Conservation (phyloP, 2,888 invertebrate species). For the Thalpophila matura region DNA sequence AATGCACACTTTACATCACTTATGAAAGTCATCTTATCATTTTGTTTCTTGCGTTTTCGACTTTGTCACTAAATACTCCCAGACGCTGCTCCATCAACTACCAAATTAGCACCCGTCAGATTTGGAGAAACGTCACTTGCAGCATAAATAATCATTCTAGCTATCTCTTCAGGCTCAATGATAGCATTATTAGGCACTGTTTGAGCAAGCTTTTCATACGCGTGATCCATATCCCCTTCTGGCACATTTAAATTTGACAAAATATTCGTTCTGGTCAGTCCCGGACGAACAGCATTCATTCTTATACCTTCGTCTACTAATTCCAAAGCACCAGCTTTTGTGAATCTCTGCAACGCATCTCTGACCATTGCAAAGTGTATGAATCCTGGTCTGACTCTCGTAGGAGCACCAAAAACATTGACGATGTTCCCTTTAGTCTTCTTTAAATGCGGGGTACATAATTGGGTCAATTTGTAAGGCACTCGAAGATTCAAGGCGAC, state of each 20-base stretch:
- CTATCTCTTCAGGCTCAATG: slow-evolving; percentile 79
- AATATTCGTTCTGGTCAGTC: slow-evolving; percentile 77
- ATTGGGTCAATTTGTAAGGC: slow-evolving; percentile 76
- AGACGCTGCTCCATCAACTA: slow-evolving; percentile 74
- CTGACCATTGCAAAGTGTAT: slow-evolving; percentile 73
- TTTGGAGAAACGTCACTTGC: slow-evolving; percentile 76
- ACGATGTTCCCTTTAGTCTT: slow-evolving; percentile 77
- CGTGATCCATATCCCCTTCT: slow-evolving; percentile 69
- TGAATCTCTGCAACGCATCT: slow-evolving; percentile 77
- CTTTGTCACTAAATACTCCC: slow-evolving; percentile 52
- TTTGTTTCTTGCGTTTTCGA: slow-evolving; percentile 4
- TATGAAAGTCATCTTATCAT: not conserved
- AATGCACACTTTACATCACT: slow-evolving; percentile 4
- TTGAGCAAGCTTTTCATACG: slow-evolving; percentile 70
- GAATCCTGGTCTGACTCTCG: slow-evolving; percentile 75
- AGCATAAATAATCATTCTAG: slow-evolving; percentile 75
- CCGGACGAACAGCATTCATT: slow-evolving; percentile 81
- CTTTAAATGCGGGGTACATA: slow-evolving; percentile 74
- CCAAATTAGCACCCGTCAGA: slow-evolving; percentile 72
- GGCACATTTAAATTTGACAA: slow-evolving; percentile 75
- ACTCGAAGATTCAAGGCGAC: slow-evolving; percentile 76
- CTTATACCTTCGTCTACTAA: slow-evolving; percentile 76
- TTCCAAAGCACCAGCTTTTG: slow-evolving; percentile 75
- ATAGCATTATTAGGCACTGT: slow-evolving; percentile 73
- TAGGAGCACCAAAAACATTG: slow-evolving; percentile 74